Evolutionary conservation across 2,797 vertebrate genomes (phyloP).

Genomic region (Tarsius wallacei): DNA sequence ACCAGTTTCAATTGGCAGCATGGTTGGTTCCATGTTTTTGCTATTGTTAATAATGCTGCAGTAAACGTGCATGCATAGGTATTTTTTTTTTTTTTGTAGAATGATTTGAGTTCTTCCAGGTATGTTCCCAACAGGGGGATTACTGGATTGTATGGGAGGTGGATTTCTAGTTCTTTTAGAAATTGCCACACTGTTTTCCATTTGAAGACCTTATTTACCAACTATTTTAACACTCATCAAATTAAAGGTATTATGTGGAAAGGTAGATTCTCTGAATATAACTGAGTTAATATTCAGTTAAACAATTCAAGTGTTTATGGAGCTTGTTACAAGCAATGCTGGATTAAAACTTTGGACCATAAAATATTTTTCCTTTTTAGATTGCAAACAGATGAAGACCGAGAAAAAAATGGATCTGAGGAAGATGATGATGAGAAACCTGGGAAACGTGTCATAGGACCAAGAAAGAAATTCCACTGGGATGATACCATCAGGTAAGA

Average conservation of each 20-base stretch:
- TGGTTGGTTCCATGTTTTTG: too few relatives aligned
- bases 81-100: too few relatives aligned
- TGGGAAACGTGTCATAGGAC: slow-evolving; percentile 97
- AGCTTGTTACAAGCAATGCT: not conserved
- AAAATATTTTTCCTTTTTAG: slow-evolving; percentile 87
- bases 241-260: not conserved
- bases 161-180: too few relatives aligned
- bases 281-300: not conserved
- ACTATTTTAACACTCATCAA: not conserved
- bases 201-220: slow-evolving; percentile 31
- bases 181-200: too few relatives aligned
- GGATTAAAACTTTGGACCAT: slow-evolving; percentile 56
- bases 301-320: slow-evolving; percentile 22
- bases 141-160: too few relatives aligned
- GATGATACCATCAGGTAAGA: slow-evolving; percentile 97
- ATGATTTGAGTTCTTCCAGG: too few relatives aligned
- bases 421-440: slow-evolving; percentile 99
- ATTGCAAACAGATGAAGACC: slow-evolving; percentile 95
- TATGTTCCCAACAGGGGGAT: too few relatives aligned
- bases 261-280: not conserved
- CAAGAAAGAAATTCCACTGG: slow-evolving; percentile 98
- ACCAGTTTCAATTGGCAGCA: too few relatives aligned
- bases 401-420: slow-evolving; percentile 97
- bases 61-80: too few relatives aligned
- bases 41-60: too few relatives aligned